These are phyloP conservation scores for Trissolcus brochymenae DNA, from an alignment of 2,888 invertebrate species.

Conservation along the genomic window DNA sequence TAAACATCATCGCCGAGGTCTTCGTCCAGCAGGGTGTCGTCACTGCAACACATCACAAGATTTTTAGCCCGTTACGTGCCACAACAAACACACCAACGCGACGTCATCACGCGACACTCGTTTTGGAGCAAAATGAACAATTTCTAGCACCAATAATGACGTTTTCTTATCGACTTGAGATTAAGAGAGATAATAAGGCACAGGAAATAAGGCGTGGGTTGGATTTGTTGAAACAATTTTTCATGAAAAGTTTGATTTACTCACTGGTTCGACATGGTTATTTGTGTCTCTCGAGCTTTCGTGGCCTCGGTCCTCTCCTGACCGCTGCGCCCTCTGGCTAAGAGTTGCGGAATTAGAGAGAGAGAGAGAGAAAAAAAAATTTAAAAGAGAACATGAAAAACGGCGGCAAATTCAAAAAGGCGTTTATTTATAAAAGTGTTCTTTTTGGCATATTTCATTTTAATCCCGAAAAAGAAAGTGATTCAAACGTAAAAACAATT, in stretches of 20 bases:
- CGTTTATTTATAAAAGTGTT: too few species aligned
- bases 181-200: background rate
- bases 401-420: too few species aligned
- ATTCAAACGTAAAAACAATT: too few species aligned
- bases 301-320: background rate
- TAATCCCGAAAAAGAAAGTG: too few species aligned
- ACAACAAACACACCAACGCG: conserved; percentile 13
- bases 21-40: conserved; percentile 75
- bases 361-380: too few species aligned
- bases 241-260: conserved; percentile 15
- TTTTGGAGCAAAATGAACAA: background rate
- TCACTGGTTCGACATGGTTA: conserved; percentile 46
- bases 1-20: conserved; percentile 76
- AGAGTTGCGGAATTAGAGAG: background rate
- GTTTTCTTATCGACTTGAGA: too few species aligned
- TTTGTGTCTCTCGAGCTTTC: conserved; percentile 13
- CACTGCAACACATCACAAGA: conserved; percentile 65
- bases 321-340: background rate
- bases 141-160: background rate
- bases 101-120: conserved; percentile 15
- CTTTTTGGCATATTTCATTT: too few species aligned
- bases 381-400: too few species aligned
- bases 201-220: background rate
- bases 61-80: conserved; percentile 1
- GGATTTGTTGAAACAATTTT: background rate